Percentiles rank a stretch among this genome's conserved stretches.
These are phyloP conservation scores for Sericinus montela DNA, from an alignment of 2,888 invertebrate species.

Conservation along the genomic window DNA sequence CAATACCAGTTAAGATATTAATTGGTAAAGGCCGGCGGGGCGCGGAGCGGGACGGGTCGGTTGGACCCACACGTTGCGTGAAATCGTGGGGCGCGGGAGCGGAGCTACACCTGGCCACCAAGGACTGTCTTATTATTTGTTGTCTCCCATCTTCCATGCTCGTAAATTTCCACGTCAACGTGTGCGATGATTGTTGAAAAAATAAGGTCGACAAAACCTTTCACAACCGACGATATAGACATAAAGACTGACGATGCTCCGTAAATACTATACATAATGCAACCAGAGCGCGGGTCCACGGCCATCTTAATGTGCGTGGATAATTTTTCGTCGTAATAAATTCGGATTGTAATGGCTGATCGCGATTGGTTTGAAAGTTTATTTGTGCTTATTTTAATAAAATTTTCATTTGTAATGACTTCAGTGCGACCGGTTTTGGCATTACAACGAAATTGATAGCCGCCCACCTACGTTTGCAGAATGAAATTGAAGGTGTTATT, in stretches of 20 bases:
- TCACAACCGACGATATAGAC: constrained; percentile 61
- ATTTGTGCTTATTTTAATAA: constrained; percentile 57
- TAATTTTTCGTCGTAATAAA: constrained; percentile 77
- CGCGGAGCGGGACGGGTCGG: constrained; percentile 26
- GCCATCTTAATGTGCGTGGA: constrained; percentile 66
- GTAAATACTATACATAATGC: constrained; percentile 45
- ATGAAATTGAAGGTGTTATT: constrained; percentile 45
- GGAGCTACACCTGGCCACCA: constrained; percentile 62
- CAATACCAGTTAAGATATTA: constrained; percentile 70
- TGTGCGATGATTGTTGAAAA: constrained; percentile 75
- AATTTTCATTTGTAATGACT: constrained; percentile 45
- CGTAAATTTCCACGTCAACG: constrained; percentile 78
- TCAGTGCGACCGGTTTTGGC: constrained; percentile 50
- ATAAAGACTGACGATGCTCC: constrained; percentile 52
- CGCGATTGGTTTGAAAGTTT: constrained; percentile 65
- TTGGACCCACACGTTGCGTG: constrained; percentile 75
- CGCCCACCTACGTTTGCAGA: constrained; percentile 50
- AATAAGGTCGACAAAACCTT: constrained; percentile 68
- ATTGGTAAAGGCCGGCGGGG: constrained; percentile 48
- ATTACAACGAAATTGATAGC: constrained; percentile 47
- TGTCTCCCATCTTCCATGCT: constrained; percentile 75
- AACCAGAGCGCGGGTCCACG: constrained; percentile 29
- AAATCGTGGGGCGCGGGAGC: constrained; percentile 71
- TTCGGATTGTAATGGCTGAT: constrained; percentile 71
- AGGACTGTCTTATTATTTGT: constrained; percentile 71